phyloP scores from a whole-genome alignment of 2,888 invertebrate species.

The Hedya salicella region DNA sequence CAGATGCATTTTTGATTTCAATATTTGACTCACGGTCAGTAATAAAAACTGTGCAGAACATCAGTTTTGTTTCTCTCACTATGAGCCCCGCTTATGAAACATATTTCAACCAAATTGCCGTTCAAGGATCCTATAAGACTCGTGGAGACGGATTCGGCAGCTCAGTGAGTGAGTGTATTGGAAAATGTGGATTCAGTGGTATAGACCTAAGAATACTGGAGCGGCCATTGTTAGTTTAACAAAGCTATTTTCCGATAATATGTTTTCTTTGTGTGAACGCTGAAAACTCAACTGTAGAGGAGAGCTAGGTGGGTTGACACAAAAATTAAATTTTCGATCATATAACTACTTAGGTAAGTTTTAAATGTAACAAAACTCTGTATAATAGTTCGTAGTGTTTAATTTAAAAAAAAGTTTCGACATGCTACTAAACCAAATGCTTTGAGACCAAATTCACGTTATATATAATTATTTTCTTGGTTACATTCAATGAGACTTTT shows the following conservation, averaged over 20 bases:
- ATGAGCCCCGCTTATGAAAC: slow-evolving; percentile 57
- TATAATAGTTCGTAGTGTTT: no score
- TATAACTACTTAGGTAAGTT: no score
- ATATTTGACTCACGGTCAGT: slow-evolving; percentile 43
- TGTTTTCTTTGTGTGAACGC: slow-evolving; percentile 29
- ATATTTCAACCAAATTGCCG: slow-evolving; percentile 62
- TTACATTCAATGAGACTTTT: no score
- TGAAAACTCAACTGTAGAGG: slow-evolving; percentile 13
- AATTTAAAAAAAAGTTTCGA: no score
- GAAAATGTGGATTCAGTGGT: slow-evolving; percentile 37
- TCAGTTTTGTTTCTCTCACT: slow-evolving; percentile 50
- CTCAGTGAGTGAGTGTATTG: slow-evolving; percentile 29
- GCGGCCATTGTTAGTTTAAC: slow-evolving; percentile 37
- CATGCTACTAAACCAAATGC: no score
- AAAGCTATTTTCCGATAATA: slow-evolving; percentile 40
- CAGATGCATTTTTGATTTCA: slow-evolving; percentile 32
- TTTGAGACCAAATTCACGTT: no score
- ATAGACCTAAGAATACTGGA: slow-evolving; percentile 39
- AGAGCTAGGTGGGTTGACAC: no score
- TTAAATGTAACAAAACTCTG: no score
- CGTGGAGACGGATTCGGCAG: slow-evolving; percentile 46
- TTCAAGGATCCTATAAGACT: slow-evolving; percentile 47
- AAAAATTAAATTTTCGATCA: no score
- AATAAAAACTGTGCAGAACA: slow-evolving; percentile 53
- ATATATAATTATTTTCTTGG: no score